phyloP scores from a whole-genome alignment of 2,888 invertebrate species.

The Embidobia sp. region DNA sequence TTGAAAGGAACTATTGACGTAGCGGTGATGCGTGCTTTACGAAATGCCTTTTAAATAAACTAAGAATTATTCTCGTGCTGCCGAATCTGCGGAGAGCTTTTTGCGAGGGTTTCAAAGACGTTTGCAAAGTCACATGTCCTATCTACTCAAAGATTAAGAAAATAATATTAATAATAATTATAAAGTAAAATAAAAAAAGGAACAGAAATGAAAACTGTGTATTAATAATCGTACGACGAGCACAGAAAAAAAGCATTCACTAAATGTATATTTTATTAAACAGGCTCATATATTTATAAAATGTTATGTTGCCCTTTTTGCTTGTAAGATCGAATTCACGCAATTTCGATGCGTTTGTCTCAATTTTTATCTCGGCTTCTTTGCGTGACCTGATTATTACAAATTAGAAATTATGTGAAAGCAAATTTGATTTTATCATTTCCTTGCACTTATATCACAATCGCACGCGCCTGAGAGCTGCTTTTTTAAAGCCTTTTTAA shows the following conservation, averaged over 20 bases:
- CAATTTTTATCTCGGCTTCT: conserved; percentile 8
- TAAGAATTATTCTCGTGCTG: conserved; percentile 58
- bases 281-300: conserved; percentile 41
- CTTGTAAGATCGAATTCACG: conserved; percentile 1
- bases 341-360: too few species aligned
- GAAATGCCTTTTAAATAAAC: conserved; percentile 58
- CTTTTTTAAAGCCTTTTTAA: too few species aligned
- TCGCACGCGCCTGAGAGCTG: too few species aligned
- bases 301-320: conserved; percentile 30
- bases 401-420: too few species aligned
- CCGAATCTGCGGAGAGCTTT: conserved; percentile 52
- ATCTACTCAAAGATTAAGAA: conserved; percentile 20
- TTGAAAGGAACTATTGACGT: conserved; percentile 54
- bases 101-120: conserved; percentile 40
- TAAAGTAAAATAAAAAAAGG: conserved; percentile 1
- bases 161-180: conserved; percentile 7
- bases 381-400: background rate
- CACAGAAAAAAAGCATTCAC: conserved; percentile 43
- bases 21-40: conserved; percentile 44
- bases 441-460: too few species aligned
- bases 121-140: conserved; percentile 53
- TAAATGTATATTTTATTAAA: conserved; percentile 60
- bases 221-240: conserved; percentile 28
- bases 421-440: too few species aligned
- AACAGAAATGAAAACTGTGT: conserved; percentile 23